Evolutionary conservation across 2,888 invertebrate species (phyloP), one percentile per base, ranked within the genome.

Genomic region (Lissocephala sabroskyi): DNA sequence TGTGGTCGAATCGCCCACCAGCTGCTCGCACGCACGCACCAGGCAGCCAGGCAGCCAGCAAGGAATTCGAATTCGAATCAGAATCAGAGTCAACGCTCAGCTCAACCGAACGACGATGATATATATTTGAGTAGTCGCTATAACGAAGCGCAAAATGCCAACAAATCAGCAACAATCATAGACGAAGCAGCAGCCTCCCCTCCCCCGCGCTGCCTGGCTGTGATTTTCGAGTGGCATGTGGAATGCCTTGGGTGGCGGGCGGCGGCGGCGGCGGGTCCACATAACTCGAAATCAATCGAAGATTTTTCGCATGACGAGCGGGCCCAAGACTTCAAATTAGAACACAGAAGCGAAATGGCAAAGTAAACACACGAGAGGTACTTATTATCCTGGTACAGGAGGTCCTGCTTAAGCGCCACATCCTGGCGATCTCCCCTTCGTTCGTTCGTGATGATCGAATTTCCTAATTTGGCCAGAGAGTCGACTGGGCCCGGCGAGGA

Each of bases 101-200:
- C 2, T 19, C 19, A 11, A 5, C 19, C 23, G 9, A 19, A 19
- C 10, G 10, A 28, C 18, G 32, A 36, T 37, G 23, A 45, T 37
- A 45, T 32, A 32, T 41, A 46, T 46, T 46, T 46, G 40, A 41
- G 41, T 41, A 41, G 41, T 11, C 39, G 41, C 35, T 26, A 26
- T 39, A 37, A 42, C 29, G 42, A 39, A 49, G 43, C 48, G 37
- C 30, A 43, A 49, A 49, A 49, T 39, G 43, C 48, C 43, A 49
- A 37, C 47, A 48, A 48, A 48, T 48, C 47, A 48, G 41, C 47
- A 42, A 47, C 35, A 47, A 36, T 41, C 40, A 41, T 28, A 16
- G 39, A 29, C 17, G 23, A 9, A 39, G 39, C 37, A 29, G 19
- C 35, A 32, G n/a, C n/a, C n/a, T n/a, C n/a, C n/a, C n/a, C n/a